phyloP scores from a whole-genome alignment of 2,888 invertebrate genomes.

The Trichogramma evanescens region DNA sequence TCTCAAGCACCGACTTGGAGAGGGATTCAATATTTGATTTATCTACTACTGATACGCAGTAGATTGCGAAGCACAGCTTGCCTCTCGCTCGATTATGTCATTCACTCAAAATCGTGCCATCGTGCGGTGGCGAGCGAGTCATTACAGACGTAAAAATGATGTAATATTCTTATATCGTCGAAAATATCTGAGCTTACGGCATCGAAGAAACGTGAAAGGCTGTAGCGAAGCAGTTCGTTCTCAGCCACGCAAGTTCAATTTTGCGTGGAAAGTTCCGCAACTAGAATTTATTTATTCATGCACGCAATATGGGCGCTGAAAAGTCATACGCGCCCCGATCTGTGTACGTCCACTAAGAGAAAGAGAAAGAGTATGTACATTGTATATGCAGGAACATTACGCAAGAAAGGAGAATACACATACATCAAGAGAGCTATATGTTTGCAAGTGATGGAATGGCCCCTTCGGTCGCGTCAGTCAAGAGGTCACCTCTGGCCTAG shows the following conservation, averaged over 20 bases:
- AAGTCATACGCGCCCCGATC: conserved; percentile 13
- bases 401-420: conserved; percentile 23
- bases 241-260: neutral
- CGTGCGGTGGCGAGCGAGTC: too few relatives aligned
- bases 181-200: conserved; percentile 26
- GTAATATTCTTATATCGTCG: neutral
- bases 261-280: conserved; percentile 28
- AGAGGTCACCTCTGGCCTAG: conserved; percentile 36
- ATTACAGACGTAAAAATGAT: neutral
- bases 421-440: conserved; percentile 36
- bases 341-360: conserved; percentile 17
- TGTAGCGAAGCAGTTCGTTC: neutral
- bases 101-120: too few relatives aligned
- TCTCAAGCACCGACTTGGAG: neutral
- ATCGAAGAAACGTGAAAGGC: conserved; percentile 24
- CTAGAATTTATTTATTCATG: conserved; percentile 43
- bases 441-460: conserved; percentile 42
- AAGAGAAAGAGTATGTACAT: too few relatives aligned
- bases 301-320: conserved; percentile 16
- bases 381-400: too few relatives aligned
- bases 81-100: too few relatives aligned
- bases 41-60: too few relatives aligned
- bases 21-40: too few relatives aligned
- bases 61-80: too few relatives aligned
- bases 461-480: conserved; percentile 20